Conservation (phyloP, 1,140 invertebrate genomes). For the Diorhabda carinulata region DNA sequence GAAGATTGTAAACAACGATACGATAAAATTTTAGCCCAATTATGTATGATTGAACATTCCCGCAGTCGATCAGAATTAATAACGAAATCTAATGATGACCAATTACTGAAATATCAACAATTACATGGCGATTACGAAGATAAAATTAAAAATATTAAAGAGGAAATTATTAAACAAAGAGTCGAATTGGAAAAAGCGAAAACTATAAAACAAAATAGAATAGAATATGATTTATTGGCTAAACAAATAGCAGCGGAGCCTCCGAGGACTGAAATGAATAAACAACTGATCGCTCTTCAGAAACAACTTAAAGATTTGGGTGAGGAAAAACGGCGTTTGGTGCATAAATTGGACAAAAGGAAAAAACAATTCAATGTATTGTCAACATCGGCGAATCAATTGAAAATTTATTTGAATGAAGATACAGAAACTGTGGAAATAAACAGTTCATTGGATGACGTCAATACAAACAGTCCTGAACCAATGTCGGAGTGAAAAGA, state of each 20-base stretch:
- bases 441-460: constrained; percentile 14
- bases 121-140: constrained; percentile 72
- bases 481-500: constrained; percentile 16
- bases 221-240: constrained; percentile 90
- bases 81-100: constrained; percentile 76
- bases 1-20: constrained; percentile 71
- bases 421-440: constrained; percentile 8
- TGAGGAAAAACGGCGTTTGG: constrained; percentile 4
- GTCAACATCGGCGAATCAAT: constrained; percentile 16
- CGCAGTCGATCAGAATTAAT: constrained; percentile 79
- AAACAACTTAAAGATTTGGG: constrained; percentile 14
- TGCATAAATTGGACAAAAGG: constrained; percentile 9
- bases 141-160: constrained; percentile 70
- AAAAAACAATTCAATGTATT: constrained; percentile 20
- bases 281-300: constrained; percentile 9
- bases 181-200: constrained; percentile 73
- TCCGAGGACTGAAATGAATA: constrained; percentile 20
- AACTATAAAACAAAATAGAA: constrained; percentile 76
- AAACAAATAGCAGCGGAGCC: constrained; percentile 31
- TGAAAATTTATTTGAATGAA: constrained; percentile 6
- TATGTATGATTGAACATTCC: constrained; percentile 84
- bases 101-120: constrained; percentile 79
- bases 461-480: constrained; percentile 15
- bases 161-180: constrained; percentile 72
- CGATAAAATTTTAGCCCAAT: constrained; percentile 75